Evolutionary conservation across 2,797 vertebrate genomes (phyloP), one percentile per base, ranked within the genome.

Genomic region (Chaetophractus vellerosus): DNA sequence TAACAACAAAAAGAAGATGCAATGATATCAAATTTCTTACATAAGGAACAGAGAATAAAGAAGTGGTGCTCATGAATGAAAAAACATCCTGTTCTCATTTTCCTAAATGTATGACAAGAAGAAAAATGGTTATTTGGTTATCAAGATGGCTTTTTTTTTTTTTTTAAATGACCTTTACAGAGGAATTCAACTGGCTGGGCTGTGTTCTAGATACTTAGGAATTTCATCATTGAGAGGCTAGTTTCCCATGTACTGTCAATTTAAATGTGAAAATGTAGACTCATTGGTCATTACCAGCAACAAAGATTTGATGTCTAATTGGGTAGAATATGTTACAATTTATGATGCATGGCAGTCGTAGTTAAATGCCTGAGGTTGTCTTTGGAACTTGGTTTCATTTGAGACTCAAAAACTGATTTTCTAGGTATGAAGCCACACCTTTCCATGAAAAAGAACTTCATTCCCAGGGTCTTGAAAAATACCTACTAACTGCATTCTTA

Each of bases 311-410:
- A 69, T 88, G 52, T 92, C 19, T 86, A 41, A 76, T 90, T 91
- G 52, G 8, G 19, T 81, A 69, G 83, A 64, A 74, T 9, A 38
- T 38, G 38, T 6, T 38, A 38, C 1, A 26, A 48, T 83, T 91
- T 80, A 59, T 79, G 74, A 66, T 76, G 45, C 79, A 12, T 71
- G 31, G 59, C 36, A 74, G 3, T 86, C 68, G 38, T 50, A 79
- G 36, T 31, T 83, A 66, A 88, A 63, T 59, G 36, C 18, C 31
- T 38, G 59, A 59, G 24, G 24, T 19, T 31, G 16, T 57, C 80
- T 87, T 92, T 83, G 33, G 23, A 83, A 90, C 69, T 1, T 68
- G 14, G 28, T 89, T 95, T 86, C 18, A 33, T 82, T 8, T 91
- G 75, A 89, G 63, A 78, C n/a, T 68, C 66, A 85, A 57, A 86